Conservation (phyloP, 2,888 invertebrate species). For the Tetanocera ferruginea region DNA sequence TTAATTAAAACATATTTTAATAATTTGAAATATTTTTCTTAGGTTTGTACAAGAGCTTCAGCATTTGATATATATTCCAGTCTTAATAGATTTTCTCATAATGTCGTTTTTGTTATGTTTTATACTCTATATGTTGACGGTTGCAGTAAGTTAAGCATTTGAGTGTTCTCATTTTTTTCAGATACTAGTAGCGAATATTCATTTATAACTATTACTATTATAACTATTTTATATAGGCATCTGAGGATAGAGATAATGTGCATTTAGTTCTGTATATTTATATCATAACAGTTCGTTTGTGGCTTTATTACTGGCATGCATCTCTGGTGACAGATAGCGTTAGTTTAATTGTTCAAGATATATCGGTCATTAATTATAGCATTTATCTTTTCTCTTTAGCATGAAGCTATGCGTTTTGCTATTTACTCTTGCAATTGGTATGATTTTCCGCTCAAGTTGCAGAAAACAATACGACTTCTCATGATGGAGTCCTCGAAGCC, state of each 20-base stretch:
- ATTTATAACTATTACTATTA: background rate
- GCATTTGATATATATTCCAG: constrained; percentile 55
- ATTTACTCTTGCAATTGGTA: constrained; percentile 61
- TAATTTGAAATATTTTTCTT: background rate
- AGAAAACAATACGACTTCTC: constrained; percentile 54
- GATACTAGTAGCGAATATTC: too few species aligned
- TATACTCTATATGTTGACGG: constrained; percentile 56
- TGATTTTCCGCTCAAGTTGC: constrained; percentile 53
- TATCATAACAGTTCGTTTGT: constrained; percentile 56
- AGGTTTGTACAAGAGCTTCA: constrained; percentile 54
- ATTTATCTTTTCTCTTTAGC: constrained; percentile 48
- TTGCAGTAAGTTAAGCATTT: constrained; percentile 53
- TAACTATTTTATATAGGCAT: constrained; percentile 45
- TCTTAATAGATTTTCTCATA: constrained; percentile 61
- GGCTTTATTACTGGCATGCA: constrained; percentile 65
- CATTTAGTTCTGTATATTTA: constrained; percentile 58
- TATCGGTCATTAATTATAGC: background rate
- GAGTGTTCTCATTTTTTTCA: too few species aligned
- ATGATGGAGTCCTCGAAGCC: constrained; percentile 58
- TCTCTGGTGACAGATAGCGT: constrained; percentile 57
- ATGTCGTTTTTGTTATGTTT: constrained; percentile 62
- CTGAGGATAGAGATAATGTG: constrained; percentile 58
- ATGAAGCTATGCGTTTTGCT: constrained; percentile 53
- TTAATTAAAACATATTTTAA: background rate
- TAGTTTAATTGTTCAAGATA: constrained; percentile 41